Percentiles rank a stretch among this genome's conserved stretches.
These are phyloP conservation scores for Aepyceros melampus DNA, from an alignment of 2,113 vertebrate species.

Conservation along the genomic window DNA sequence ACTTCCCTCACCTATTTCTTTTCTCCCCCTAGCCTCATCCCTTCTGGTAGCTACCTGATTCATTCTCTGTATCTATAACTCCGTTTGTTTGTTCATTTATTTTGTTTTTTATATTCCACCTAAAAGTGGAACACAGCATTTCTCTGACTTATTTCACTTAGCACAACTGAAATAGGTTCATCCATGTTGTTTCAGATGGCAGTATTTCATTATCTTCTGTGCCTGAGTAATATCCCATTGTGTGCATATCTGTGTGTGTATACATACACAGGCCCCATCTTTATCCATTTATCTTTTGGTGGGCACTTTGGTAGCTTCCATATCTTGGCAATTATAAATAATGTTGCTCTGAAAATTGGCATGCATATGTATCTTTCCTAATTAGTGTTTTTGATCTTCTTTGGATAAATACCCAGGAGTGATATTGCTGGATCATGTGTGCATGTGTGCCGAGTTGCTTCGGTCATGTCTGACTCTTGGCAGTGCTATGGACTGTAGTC, in stretches of 20 bases:
- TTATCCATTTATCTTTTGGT: not conserved
- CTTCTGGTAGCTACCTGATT: not conserved
- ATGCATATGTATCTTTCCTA: not conserved
- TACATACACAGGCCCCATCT: not conserved
- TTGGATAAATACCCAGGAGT: not conserved
- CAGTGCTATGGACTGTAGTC: not conserved
- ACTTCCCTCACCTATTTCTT: not conserved
- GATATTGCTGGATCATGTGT: not conserved
- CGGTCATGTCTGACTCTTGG: not conserved
- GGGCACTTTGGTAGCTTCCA: not conserved
- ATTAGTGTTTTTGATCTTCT: not conserved
- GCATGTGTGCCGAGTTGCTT: not conserved
- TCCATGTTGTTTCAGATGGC: not conserved
- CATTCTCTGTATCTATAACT: not conserved
- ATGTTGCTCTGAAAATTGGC: not conserved
- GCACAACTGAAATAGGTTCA: not conserved
- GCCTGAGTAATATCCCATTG: not conserved
- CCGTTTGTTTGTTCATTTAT: not conserved
- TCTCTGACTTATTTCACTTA: not conserved
- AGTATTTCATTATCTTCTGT: not conserved
- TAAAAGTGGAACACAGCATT: not conserved
- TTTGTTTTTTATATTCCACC: not conserved
- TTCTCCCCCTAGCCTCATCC: not conserved
- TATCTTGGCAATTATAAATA: not conserved
- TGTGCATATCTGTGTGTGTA: not conserved